A percentile compares a stretch with the other conserved stretches of the same genome.
Conservation (phyloP, 1,140 invertebrate genomes). For the Caenorhabditis remanei region DNA sequence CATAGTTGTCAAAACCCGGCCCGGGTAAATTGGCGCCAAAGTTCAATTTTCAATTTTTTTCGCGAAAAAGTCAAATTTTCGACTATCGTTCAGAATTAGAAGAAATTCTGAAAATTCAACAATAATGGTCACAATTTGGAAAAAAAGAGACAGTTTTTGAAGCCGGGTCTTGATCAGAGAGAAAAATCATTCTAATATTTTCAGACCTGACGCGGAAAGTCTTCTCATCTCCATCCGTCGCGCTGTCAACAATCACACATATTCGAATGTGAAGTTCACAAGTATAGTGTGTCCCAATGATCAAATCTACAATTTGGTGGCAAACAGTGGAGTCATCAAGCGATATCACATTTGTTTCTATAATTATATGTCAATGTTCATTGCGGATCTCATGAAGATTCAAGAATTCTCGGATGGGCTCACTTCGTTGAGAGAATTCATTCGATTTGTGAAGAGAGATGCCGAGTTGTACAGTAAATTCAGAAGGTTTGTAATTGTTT, state of each 20-base stretch:
- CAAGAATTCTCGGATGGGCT: background rate
- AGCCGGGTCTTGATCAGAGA: no score
- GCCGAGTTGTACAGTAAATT: background rate
- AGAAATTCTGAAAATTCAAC: no score
- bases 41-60: no score
- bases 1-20: no score
- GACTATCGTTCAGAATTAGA: no score
- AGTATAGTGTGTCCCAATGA: background rate
- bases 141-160: no score
- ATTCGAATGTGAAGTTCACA: slow-evolving; percentile 1
- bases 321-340: background rate
- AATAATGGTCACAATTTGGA: no score
- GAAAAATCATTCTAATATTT: background rate
- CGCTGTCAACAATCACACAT: slow-evolving; percentile 23
- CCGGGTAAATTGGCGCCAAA: no score
- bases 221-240: background rate
- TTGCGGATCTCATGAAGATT: background rate
- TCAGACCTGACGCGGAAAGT: background rate
- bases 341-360: background rate
- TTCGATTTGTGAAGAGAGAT: background rate
- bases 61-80: no score
- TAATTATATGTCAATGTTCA: background rate
- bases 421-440: background rate
- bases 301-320: background rate
- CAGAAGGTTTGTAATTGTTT: background rate